Evolutionary conservation across 2,797 vertebrate species (phyloP).

Genomic region (Heliangelus exortis): DNA sequence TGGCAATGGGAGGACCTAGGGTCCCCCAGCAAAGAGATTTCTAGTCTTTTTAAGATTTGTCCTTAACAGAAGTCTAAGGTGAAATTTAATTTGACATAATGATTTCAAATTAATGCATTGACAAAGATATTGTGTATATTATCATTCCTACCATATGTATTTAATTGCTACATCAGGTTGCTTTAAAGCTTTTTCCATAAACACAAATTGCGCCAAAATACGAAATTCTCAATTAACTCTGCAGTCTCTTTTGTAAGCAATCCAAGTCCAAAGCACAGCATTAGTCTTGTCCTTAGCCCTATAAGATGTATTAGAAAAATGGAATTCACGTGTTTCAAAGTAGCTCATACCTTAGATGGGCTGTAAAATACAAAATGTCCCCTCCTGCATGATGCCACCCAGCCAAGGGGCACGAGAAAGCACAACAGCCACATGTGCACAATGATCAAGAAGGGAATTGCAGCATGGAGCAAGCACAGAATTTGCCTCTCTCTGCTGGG

Average conservation of each 20-base stretch:
- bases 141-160: neutral
- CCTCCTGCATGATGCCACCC: neutral
- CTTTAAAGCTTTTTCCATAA: neutral
- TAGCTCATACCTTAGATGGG: neutral
- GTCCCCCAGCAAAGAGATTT: neutral
- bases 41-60: neutral
- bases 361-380: neutral
- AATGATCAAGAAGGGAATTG: neutral
- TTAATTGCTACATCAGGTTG: neutral
- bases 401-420: rapidly evolving
- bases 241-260: neutral
- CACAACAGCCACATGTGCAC: rapidly evolving
- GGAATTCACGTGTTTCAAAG: neutral
- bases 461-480: neutral
- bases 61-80: neutral
- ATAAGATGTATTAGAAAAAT: neutral
- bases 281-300: neutral
- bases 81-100: neutral
- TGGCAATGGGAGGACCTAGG: neutral
- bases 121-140: neutral
- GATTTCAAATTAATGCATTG: neutral
- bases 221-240: neutral
- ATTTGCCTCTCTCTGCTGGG: neutral
- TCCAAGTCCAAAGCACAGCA: neutral
- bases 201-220: neutral